A percentile compares a stretch with the other conserved stretches of the same genome.
Evolutionary conservation across 2,888 invertebrate species (phyloP).

Genomic region (Linnaemya vulpina): DNA sequence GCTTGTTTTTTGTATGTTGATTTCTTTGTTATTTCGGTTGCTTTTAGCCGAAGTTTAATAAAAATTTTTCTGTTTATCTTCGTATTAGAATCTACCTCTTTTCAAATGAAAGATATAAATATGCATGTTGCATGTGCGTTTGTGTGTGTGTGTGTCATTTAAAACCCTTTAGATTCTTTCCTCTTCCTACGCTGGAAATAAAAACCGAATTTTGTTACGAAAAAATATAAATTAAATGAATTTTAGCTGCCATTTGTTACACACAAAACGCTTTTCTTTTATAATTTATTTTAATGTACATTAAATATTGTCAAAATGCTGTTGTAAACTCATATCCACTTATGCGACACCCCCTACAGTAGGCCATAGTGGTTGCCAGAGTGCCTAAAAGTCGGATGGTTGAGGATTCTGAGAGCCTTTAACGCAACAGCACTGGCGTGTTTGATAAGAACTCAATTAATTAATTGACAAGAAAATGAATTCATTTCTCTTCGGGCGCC

Average conservation of each 20-base stretch:
- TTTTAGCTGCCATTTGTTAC: conserved; percentile 54
- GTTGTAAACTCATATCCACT: background rate
- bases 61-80: conserved; percentile 60
- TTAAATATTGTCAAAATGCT: conserved; percentile 33
- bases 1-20: background rate
- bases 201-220: background rate
- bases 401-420: too few species aligned
- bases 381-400: too few species aligned
- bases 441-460: too few species aligned
- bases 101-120: conserved; percentile 13
- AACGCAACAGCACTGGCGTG: too few species aligned
- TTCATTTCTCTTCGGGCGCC: too few species aligned
- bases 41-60: conserved; percentile 33
- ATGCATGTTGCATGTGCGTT: background rate
- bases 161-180: conserved; percentile 54
- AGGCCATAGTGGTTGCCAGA: background rate
- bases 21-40: conserved; percentile 21
- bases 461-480: too few species aligned
- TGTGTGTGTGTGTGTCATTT: conserved; percentile 4
- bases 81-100: conserved; percentile 56
- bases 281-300: conserved; percentile 44
- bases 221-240: conserved; percentile 32
- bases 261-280: conserved; percentile 49
- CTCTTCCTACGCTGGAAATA: conserved; percentile 8
- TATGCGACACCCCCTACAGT: conserved; percentile 11